These are phyloP conservation scores for Pentalonia nigronervosa DNA, from an alignment of 1,140 invertebrate genomes.

Conservation along the genomic window DNA sequence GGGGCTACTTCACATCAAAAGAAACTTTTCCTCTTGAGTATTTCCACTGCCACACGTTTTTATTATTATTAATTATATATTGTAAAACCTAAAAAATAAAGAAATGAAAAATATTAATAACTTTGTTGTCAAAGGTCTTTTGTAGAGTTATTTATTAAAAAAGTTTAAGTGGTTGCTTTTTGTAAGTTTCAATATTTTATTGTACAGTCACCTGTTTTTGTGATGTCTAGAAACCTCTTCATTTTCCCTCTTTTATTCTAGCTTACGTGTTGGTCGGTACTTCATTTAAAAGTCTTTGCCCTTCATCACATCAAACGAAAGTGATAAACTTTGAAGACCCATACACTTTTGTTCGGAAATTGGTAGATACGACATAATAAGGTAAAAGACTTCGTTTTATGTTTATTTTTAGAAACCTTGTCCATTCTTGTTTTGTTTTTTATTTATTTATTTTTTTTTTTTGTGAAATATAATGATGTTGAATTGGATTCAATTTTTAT, in stretches of 20 bases:
- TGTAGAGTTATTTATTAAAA: conserved; percentile 57
- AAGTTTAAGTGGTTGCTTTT: conserved; percentile 56
- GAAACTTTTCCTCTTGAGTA: conserved; percentile 51
- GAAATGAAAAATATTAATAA: conserved; percentile 46
- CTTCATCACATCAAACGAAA: conserved; percentile 50
- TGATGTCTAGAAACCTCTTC: conserved; percentile 46
- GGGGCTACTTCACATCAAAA: conserved; percentile 57
- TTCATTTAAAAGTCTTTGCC: conserved; percentile 52
- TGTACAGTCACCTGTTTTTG: conserved; percentile 49
- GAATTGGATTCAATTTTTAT: conserved; percentile 50
- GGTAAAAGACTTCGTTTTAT: conserved; percentile 53
- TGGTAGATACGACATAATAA: conserved; percentile 41
- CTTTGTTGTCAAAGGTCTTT: conserved; percentile 53
- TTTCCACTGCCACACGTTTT: conserved; percentile 47
- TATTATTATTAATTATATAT: conserved; percentile 56
- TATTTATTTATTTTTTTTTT: conserved; percentile 25
- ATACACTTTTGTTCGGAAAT: conserved; percentile 47
- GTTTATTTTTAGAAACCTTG: conserved; percentile 55
- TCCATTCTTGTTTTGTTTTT: conserved; percentile 51
- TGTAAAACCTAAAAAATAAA: conserved; percentile 44
- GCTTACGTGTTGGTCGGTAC: conserved; percentile 50
- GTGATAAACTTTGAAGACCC: conserved; percentile 48
- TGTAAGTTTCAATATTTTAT: conserved; percentile 48
- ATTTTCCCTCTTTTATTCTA: conserved; percentile 53
- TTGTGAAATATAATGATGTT: conserved; percentile 43